phyloP scores from a whole-genome alignment of 2,797 vertebrate genomes.

The Mus minutoides region DNA sequence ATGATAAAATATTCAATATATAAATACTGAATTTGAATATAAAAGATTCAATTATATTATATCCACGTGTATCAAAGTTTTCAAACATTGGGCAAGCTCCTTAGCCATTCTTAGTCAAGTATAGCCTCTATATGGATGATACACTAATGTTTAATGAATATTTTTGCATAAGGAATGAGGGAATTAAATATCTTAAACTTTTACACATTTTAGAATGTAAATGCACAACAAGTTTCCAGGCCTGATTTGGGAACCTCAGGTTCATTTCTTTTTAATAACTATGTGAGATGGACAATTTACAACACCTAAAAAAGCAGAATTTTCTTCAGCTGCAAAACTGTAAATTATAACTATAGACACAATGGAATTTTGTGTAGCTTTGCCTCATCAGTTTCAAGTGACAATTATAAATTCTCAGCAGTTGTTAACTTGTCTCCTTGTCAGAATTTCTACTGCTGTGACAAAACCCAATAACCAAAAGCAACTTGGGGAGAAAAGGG shows the following conservation, averaged over 20 bases:
- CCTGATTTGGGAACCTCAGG: background rate
- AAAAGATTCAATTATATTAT: slow-evolving; percentile 56
- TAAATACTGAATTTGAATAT: background rate
- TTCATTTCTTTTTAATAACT: background rate
- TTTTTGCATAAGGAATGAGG: background rate
- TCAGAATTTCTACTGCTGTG: background rate
- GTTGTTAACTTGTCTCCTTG: background rate
- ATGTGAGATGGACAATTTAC: background rate
- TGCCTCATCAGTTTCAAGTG: background rate
- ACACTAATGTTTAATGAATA: background rate
- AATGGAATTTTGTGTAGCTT: background rate
- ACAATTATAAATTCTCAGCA: background rate
- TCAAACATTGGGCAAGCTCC: background rate
- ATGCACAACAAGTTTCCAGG: background rate
- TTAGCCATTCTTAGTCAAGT: slow-evolving; percentile 14
- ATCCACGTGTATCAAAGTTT: background rate
- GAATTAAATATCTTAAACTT: background rate
- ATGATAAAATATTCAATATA: background rate
- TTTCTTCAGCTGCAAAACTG: slow-evolving; percentile 40
- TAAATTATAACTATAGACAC: background rate
- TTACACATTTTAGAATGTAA: background rate
- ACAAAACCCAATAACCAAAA: background rate
- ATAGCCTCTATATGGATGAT: background rate
- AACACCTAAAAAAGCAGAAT: background rate
- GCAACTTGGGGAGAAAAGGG: background rate